Base-by-base conservation (phyloP, 92 coral and sea anemone species). In the Desmophyllum pertusum region DNA sequence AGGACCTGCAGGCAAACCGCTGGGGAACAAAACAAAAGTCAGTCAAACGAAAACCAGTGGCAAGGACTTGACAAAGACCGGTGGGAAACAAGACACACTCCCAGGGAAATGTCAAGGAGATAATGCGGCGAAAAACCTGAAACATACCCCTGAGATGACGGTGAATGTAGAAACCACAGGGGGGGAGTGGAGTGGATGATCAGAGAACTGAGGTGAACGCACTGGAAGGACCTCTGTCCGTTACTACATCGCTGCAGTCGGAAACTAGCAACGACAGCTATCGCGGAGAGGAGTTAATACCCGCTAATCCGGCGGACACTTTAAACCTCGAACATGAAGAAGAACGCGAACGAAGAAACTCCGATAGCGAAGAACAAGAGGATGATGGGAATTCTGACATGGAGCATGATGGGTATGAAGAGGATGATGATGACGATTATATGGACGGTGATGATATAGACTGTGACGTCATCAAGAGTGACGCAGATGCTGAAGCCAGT, bases 181-280 rank as follows among this genome's bases (percentile, higher is more conserved):
- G 1, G 72, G 29, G 61, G 50, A 64, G 75, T 63, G 70, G 72
- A 57, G 23, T 18, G 31, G 57, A 29, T 57, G 70, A 40, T 2
- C 79, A 71, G 38, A 72, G 70, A 75, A 75, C 85, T 10, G 94
- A 88, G 50, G 80, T 84, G n/a, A 88, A 85, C 53, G 67, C 79
- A 6, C 79, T 90, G 0, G 97, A 93, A 77, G 88, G 88, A 25
- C 93, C 97, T 29, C 70, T 86, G 14, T 91, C 95, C 9, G 88
- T 80, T 18, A 84, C 89, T 4, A 66, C 88, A 41, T 83, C 91
- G 6, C 77, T 91, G 63, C 92, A 86, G 64, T 89, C 94, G 15
- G 97, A 86, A 65, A 83, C 93, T n/a, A 91, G 95, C 71, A 91
- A 89, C 38, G 97, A 93, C 83, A 93, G 95, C 36, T 86, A 69